Evolutionary conservation across 2,888 invertebrate species (phyloP).

Genomic region (Drosophila sordidula): DNA sequence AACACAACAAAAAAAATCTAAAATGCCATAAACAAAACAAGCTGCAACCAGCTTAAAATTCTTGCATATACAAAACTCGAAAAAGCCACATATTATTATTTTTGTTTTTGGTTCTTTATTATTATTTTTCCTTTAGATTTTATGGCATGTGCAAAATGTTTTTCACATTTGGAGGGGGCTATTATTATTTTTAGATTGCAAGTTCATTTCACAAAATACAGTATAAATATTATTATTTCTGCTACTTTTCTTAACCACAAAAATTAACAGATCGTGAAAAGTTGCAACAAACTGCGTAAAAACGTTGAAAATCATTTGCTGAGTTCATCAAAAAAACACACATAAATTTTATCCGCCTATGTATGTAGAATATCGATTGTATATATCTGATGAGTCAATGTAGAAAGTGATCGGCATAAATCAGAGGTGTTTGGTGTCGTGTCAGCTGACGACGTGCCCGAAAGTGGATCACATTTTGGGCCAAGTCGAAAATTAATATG

Average conservation of each 20-base stretch:
- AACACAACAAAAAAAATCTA: background rate
- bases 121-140: constrained; percentile 14
- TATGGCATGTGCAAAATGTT: constrained; percentile 41
- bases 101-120: constrained; percentile 9
- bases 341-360: background rate
- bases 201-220: constrained; percentile 39
- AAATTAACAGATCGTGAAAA: constrained; percentile 61
- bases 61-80: constrained; percentile 37
- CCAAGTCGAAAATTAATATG: constrained; percentile 34
- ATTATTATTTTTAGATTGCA: constrained; percentile 40
- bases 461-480: constrained; percentile 35
- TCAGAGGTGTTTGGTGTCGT: constrained; percentile 6
- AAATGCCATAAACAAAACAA: constrained; percentile 50
- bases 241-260: constrained; percentile 4
- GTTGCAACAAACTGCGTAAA: constrained; percentile 52
- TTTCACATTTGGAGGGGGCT: constrained; percentile 11
- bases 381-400: constrained; percentile 11
- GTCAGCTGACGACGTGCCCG: constrained; percentile 37
- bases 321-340: constrained; percentile 6
- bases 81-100: constrained; percentile 16
- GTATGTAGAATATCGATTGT: too few relatives aligned
- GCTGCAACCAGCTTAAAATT: constrained; percentile 53
- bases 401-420: constrained; percentile 17
- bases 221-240: constrained; percentile 23
- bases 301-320: constrained; percentile 26